phyloP scores from a whole-genome alignment of 2,113 vertebrate genomes.

The Ailuropoda melanoleuca region DNA sequence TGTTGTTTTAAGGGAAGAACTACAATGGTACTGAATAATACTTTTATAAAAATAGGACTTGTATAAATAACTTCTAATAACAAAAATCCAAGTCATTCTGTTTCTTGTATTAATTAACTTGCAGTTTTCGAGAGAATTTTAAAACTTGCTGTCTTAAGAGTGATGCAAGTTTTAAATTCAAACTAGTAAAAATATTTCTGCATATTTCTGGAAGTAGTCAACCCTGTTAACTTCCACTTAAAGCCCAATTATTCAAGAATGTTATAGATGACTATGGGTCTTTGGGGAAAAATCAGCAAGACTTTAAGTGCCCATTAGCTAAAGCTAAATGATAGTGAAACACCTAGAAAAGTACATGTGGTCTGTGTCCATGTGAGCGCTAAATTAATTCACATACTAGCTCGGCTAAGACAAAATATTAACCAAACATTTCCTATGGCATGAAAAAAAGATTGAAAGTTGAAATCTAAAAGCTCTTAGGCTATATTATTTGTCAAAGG shows the following conservation, averaged over 20 bases:
- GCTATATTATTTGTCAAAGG: conserved; percentile 34
- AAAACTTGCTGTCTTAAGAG: conserved; percentile 12
- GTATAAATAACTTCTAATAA: background rate
- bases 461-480: conserved; percentile 53
- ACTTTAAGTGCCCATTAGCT: conserved; percentile 81
- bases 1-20: background rate
- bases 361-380: conserved; percentile 77
- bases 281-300: conserved; percentile 82
- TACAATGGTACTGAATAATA: background rate
- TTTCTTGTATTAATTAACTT: background rate
- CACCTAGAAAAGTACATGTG: conserved; percentile 72
- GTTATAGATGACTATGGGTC: conserved; percentile 80
- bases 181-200: conserved; percentile 79
- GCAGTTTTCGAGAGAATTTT: background rate
- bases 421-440: conserved; percentile 30
- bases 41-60: background rate
- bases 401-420: conserved; percentile 61
- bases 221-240: conserved; percentile 81
- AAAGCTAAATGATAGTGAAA: conserved; percentile 80
- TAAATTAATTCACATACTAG: conserved; percentile 77
- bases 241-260: conserved; percentile 81
- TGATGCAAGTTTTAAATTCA: conserved; percentile 67
- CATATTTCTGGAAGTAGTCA: conserved; percentile 79
- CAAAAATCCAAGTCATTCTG: conserved; percentile 25
- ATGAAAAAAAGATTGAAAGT: background rate